Evolutionary conservation across 2,113 vertebrate genomes (phyloP).

Genomic region (Progne subis): DNA sequence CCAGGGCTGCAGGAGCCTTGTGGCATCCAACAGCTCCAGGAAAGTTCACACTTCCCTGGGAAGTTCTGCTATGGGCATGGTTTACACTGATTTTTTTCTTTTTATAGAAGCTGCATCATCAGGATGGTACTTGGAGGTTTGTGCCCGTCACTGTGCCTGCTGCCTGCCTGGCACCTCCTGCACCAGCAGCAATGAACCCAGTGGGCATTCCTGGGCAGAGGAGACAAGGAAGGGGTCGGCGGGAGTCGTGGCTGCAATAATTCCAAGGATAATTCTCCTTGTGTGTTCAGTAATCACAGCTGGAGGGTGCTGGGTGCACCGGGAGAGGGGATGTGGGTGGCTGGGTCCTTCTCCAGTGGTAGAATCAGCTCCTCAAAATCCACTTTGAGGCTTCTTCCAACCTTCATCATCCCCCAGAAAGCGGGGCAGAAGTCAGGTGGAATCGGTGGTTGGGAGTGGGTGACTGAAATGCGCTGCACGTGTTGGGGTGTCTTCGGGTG

Average conservation of each 20-base stretch:
- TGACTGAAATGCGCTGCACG: neutral
- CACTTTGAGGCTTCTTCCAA: neutral
- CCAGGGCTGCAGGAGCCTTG: neutral
- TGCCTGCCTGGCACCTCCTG: neutral
- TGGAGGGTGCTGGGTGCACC: neutral
- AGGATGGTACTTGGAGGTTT: neutral
- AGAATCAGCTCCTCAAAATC: neutral
- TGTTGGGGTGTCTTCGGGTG: neutral
- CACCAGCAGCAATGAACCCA: neutral
- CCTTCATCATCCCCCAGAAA: neutral
- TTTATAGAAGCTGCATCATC: slow-evolving; percentile 23
- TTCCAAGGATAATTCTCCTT: neutral
- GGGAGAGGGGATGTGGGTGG: neutral
- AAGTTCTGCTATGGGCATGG: neutral
- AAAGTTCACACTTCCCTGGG: neutral
- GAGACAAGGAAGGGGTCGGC: fast-evolving
- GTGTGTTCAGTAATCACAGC: neutral
- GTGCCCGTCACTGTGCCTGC: neutral
- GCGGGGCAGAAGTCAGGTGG: neutral
- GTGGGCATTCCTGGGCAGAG: neutral
- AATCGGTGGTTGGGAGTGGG: neutral
- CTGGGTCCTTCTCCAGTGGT: neutral
- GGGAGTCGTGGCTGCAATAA: fast-evolving
- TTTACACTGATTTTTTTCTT: neutral
- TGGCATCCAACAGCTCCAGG: neutral